phyloP scores from a whole-genome alignment of 2,888 invertebrate species.

The Nemotelus nigrinus region DNA sequence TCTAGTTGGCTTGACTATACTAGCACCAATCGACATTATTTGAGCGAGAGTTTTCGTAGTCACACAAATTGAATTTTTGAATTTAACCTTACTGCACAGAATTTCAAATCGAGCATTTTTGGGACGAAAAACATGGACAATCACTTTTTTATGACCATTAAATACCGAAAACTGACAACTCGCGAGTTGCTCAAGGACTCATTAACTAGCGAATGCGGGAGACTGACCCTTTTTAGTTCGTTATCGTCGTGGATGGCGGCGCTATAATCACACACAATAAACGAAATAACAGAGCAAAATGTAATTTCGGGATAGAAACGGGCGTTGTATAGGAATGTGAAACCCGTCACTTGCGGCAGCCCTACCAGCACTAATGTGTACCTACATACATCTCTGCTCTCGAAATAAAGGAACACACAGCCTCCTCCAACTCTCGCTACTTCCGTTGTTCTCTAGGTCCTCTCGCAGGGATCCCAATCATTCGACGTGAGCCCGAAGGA shows the following conservation, averaged over 20 bases:
- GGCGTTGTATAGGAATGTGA: conserved; percentile 53
- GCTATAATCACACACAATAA: conserved; percentile 36
- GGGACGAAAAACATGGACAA: no score
- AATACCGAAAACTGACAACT: no score
- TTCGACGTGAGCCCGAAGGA: conserved; percentile 31
- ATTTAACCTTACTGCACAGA: no score
- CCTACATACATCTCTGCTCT: conserved; percentile 29
- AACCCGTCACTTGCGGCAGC: conserved; percentile 65
- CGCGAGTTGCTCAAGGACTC: no score
- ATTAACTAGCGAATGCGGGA: conserved; percentile 8
- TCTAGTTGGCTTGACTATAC: not conserved
- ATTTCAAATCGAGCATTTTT: no score
- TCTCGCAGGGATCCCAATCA: conserved; percentile 17
- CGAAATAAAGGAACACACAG: conserved; percentile 28
- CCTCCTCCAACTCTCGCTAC: not conserved
- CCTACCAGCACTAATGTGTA: conserved; percentile 62
- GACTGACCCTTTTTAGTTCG: not conserved
- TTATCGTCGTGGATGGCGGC: not conserved
- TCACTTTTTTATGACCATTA: no score
- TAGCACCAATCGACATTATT: not conserved
- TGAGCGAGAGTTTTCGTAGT: no score
- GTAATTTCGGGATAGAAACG: conserved; percentile 36
- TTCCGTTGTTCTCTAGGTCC: not conserved
- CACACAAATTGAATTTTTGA: no score
- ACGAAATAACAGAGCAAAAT: conserved; percentile 25